Percentiles rank a stretch among this genome's conserved stretches.
These are phyloP conservation scores for Chrysaora quinquecirrha DNA, from an alignment of 30 jellyfish, hydroid and myxozoan species.

Conservation along the genomic window DNA sequence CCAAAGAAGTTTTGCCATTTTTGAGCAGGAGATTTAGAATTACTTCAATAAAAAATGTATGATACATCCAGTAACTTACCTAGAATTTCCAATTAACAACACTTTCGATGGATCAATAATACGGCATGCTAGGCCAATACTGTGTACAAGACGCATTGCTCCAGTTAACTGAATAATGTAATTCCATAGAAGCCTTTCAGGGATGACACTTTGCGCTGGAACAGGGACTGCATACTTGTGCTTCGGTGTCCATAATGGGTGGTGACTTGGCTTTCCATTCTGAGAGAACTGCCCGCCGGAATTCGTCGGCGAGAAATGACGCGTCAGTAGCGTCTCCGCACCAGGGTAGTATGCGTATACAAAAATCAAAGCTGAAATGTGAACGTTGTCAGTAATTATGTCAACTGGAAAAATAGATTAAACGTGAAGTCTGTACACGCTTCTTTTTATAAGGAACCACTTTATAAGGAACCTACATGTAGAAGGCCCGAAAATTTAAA, in stretches of 20 bases:
- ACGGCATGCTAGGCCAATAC: constrained; percentile 88
- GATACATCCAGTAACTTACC: no score
- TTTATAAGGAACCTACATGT: no score
- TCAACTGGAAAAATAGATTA: no score
- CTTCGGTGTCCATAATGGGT: constrained; percentile 63
- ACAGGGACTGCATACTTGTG: constrained; percentile 52
- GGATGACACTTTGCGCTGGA: constrained; percentile 81
- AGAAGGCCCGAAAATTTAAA: no score
- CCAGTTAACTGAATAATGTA: constrained; percentile 91
- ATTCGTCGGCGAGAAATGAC: constrained; percentile 76
- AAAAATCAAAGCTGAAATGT: constrained; percentile 77
- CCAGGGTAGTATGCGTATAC: constrained; percentile 89
- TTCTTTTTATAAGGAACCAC: no score
- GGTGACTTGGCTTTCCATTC: constrained; percentile 52
- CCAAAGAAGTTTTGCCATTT: no score
- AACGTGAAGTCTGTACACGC: no score
- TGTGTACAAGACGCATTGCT: constrained; percentile 85
- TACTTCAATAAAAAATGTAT: no score
- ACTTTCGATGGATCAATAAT: constrained; percentile 86
- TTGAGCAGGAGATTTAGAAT: no score
- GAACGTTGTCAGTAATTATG: background rate
- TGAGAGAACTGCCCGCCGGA: constrained; percentile 52
- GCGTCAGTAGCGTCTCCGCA: constrained; percentile 85
- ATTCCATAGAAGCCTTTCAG: constrained; percentile 94
- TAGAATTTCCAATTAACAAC: constrained; percentile 86